Percentiles rank a stretch among this genome's conserved stretches.
phyloP scores from a whole-genome alignment of 2,113 vertebrate species.

The Triplophysa rosa region DNA sequence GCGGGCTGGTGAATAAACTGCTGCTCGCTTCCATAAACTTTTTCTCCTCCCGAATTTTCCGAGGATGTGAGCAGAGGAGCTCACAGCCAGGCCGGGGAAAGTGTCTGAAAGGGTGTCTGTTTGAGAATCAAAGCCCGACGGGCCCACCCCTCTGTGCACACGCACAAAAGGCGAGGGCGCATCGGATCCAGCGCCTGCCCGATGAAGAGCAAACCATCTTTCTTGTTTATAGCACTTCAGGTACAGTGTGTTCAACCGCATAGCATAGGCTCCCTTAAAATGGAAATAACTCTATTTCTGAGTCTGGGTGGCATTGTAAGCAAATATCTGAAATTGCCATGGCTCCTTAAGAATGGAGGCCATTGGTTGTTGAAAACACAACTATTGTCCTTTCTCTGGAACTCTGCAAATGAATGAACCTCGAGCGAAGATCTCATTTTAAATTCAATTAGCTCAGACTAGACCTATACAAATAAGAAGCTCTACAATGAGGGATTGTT shows the following conservation, averaged over 20 bases:
- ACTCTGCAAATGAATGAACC: constrained; percentile 17
- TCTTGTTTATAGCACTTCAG: background rate
- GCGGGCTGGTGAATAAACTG: constrained; percentile 87
- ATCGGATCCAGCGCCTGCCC: constrained; percentile 16
- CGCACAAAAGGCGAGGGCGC: constrained; percentile 47
- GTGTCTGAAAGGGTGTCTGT: constrained; percentile 84
- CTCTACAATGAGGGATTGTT: constrained; percentile 17
- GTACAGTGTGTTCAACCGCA: background rate
- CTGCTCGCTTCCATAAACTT: constrained; percentile 93
- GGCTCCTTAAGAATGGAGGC: background rate
- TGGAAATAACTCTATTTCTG: background rate
- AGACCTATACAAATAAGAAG: constrained; percentile 12
- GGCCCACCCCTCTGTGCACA: constrained; percentile 70
- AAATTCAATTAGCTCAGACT: constrained; percentile 17
- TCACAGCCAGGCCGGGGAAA: constrained; percentile 80
- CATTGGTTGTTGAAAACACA: background rate
- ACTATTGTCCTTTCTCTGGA: background rate
- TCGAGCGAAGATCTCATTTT: constrained; percentile 33
- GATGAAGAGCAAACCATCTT: constrained; percentile 1
- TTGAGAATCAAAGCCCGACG: constrained; percentile 81
- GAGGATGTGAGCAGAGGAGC: constrained; percentile 86
- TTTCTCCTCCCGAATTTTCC: constrained; percentile 91
- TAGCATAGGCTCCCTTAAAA: background rate
- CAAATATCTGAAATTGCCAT: background rate
- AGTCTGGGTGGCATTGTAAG: background rate